Evolutionary conservation across 2,113 vertebrate species (phyloP).

Genomic region (Pterocles gutturalis): DNA sequence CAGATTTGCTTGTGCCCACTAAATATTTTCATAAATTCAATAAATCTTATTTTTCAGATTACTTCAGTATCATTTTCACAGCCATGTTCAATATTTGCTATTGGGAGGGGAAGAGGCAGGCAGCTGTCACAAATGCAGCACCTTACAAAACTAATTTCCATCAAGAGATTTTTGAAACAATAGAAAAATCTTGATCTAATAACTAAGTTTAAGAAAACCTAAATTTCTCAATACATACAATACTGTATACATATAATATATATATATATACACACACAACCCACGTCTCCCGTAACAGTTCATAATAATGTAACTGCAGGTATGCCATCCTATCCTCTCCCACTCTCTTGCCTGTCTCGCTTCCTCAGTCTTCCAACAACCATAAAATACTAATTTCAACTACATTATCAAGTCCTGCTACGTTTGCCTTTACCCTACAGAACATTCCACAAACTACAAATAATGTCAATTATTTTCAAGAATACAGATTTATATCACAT

Average conservation of each 20-base stretch:
- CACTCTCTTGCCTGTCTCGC: not conserved
- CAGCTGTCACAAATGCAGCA: not conserved
- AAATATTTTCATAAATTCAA: not conserved
- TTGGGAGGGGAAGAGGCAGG: rapidly evolving
- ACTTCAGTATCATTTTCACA: not conserved
- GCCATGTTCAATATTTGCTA: not conserved
- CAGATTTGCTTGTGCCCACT: not conserved
- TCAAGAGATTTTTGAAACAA: not conserved
- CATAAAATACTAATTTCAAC: not conserved
- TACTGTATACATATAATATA: no score
- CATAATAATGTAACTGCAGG: not conserved
- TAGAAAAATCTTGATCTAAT: not conserved
- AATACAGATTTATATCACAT: not conserved
- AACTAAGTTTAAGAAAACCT: not conserved
- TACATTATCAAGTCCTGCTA: not conserved
- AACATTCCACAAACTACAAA: not conserved
- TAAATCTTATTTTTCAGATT: not conserved
- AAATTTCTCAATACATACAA: not conserved
- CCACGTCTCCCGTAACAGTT: not conserved
- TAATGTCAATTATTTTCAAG: not conserved
- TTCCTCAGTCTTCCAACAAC: not conserved
- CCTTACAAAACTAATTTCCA: not conserved
- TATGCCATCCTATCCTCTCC: not conserved
- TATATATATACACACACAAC: not conserved
- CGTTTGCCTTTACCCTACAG: not conserved